These are phyloP conservation scores for Aelia acuminata DNA, from an alignment of 2,888 invertebrate species.

Conservation along the genomic window DNA sequence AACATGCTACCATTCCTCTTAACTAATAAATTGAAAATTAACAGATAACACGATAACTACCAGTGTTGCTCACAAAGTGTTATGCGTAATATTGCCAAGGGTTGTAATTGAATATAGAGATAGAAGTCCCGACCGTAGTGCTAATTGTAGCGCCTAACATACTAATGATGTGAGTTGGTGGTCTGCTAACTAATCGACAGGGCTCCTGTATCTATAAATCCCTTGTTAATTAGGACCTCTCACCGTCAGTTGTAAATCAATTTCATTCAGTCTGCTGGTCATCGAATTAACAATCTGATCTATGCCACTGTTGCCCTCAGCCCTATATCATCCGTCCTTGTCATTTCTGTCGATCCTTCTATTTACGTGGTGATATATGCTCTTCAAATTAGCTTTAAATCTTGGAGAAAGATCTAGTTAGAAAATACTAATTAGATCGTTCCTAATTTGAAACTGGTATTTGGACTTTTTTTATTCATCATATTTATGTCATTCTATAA, in stretches of 20 bases:
- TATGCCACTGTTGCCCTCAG: neutral
- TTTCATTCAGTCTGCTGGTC: slow-evolving; percentile 28
- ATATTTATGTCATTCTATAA: too few species aligned
- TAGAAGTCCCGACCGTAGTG: neutral
- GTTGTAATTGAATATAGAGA: neutral
- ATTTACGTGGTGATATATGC: neutral
- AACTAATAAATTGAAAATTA: too few species aligned
- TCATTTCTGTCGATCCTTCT: neutral
- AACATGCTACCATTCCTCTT: too few species aligned
- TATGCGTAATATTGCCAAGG: too few species aligned
- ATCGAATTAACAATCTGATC: slow-evolving; percentile 42
- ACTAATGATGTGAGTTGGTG: slow-evolving; percentile 4
- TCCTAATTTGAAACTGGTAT: too few species aligned
- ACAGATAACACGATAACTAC: too few species aligned
- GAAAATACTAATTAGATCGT: neutral
- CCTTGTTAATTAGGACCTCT: neutral
- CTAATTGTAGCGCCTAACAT: neutral
- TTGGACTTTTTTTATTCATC: too few species aligned
- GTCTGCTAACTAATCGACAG: slow-evolving; percentile 10
- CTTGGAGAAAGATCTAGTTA: neutral
- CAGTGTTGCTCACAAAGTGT: too few species aligned
- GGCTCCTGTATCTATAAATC: slow-evolving; percentile 33
- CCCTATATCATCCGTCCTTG: neutral
- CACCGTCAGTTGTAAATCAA: slow-evolving; percentile 42
- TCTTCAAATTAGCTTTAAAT: too few species aligned